phyloP scores from a whole-genome alignment of 2,113 vertebrate genomes.

The Corythornis cristatus region DNA sequence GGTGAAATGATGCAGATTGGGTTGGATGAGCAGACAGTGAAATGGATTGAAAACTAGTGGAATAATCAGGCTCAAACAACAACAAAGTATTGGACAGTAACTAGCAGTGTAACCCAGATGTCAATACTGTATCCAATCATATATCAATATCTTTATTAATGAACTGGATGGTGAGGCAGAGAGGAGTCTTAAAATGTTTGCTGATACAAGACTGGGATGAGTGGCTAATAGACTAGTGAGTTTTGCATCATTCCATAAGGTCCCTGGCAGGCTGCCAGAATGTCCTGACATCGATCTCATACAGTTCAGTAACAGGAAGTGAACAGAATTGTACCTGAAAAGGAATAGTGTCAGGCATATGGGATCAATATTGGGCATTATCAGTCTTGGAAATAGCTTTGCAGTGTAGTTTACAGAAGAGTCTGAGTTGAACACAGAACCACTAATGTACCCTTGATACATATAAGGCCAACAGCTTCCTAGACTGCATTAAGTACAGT shows the following conservation, averaged over 20 bases:
- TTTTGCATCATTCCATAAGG: neutral
- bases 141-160: neutral
- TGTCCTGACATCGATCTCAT: neutral
- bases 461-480: neutral
- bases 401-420: neutral
- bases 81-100: neutral
- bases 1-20: neutral
- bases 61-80: neutral
- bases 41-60: neutral
- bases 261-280: neutral
- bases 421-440: neutral
- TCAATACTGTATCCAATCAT: neutral
- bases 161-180: neutral
- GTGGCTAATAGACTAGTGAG: neutral
- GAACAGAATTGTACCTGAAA: neutral
- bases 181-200: neutral
- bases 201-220: neutral
- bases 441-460: neutral
- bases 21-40: neutral
- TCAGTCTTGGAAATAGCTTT: fast-evolving
- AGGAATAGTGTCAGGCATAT: neutral
- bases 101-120: fast-evolving
- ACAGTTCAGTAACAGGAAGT: neutral
- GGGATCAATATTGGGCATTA: no score
- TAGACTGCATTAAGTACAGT: no score